A percentile compares a stretch with the other conserved stretches of the same genome.
Evolutionary conservation across 1,140 invertebrate species (phyloP).

Genomic region (Drosophila suzukii): DNA sequence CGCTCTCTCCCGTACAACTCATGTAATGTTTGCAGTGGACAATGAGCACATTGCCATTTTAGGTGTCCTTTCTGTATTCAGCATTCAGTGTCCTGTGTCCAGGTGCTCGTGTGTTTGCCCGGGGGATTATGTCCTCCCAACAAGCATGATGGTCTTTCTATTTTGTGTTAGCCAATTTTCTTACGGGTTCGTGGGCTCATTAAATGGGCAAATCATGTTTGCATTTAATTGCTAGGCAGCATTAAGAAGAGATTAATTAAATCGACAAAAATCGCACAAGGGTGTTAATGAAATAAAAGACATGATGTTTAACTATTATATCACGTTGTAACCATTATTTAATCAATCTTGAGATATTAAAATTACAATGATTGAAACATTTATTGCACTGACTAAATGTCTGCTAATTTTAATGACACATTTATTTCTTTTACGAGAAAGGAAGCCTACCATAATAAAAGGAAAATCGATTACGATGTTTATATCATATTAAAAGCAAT

Average conservation of each 20-base stretch:
- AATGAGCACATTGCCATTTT: slow-evolving; percentile 42
- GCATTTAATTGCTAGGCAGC: slow-evolving; percentile 37
- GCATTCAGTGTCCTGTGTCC: slow-evolving; percentile 25
- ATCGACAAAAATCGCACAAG: background rate
- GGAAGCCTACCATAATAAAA: no score
- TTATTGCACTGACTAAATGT: no score
- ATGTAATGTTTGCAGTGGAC: slow-evolving; percentile 25
- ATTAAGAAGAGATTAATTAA: slow-evolving; percentile 21
- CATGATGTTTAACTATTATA: background rate
- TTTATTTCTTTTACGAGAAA: no score
- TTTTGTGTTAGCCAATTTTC: slow-evolving; percentile 19
- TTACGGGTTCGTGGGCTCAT: slow-evolving; percentile 21
- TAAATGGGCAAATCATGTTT: slow-evolving; percentile 49
- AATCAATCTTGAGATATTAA: background rate
- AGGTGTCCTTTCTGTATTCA: slow-evolving; percentile 27
- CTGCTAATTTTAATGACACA: no score
- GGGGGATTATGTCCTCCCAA: slow-evolving; percentile 20
- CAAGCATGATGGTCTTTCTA: slow-evolving; percentile 4
- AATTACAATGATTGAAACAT: no score
- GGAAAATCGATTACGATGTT: no score
- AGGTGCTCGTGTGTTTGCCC: slow-evolving; percentile 8
- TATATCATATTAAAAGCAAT: no score
- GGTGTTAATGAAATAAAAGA: slow-evolving; percentile 2
- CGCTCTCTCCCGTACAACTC: background rate
- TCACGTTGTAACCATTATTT: background rate